phyloP scores from a whole-genome alignment of 1,140 invertebrate species.

The Atta cephalotes region DNA sequence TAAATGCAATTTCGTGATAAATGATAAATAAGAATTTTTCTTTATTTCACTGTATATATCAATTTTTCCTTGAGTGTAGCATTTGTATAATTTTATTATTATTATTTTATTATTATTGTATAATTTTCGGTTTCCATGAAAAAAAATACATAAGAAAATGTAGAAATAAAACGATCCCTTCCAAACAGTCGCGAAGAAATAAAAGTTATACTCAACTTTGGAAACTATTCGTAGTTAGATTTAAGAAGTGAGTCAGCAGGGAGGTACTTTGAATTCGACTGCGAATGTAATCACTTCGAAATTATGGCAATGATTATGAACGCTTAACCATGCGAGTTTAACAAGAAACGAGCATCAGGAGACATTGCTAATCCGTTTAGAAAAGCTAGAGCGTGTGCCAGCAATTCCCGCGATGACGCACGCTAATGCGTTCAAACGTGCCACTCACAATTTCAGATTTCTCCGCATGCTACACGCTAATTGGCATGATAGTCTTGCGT shows the following conservation, averaged over 20 bases:
- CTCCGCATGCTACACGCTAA: constrained; percentile 60
- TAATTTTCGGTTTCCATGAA: too few species aligned
- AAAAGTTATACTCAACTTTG: not conserved
- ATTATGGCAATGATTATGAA: constrained; percentile 16
- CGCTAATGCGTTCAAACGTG: constrained; percentile 63
- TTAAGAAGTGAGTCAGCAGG: not conserved
- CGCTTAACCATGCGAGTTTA: not conserved
- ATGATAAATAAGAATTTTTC: too few species aligned
- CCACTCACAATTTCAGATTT: constrained; percentile 53
- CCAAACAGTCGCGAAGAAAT: not conserved
- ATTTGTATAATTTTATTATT: too few species aligned
- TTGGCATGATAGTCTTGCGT: constrained; percentile 63
- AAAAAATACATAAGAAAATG: too few species aligned
- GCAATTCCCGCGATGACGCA: constrained; percentile 39
- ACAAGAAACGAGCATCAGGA: constrained; percentile 12
- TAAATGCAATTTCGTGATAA: too few species aligned
- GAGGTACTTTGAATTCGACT: not conserved
- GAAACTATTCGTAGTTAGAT: not conserved
- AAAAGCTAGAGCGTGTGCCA: constrained; percentile 53
- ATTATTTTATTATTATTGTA: too few species aligned
- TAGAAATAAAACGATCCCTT: too few species aligned
- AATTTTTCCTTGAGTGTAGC: too few species aligned
- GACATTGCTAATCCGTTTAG: constrained; percentile 49
- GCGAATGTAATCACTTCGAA: not conserved
- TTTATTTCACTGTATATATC: too few species aligned